Conservation (phyloP, 1,140 invertebrate genomes). For the Notospermus geniculatus region DNA sequence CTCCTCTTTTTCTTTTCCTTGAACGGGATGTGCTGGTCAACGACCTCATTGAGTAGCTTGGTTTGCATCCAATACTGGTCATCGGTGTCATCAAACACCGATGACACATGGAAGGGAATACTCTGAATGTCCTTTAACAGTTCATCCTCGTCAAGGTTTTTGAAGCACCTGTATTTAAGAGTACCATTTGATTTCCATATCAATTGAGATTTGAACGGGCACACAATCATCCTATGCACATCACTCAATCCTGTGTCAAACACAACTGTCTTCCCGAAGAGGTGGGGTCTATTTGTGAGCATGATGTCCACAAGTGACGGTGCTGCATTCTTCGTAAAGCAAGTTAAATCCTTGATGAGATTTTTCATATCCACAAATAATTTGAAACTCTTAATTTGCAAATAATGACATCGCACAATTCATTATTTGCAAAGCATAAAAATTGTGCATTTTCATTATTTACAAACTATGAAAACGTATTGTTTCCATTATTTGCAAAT, state of each 20-base stretch:
- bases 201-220: neutral
- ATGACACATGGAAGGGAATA: neutral
- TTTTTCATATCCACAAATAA: no score
- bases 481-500: no score
- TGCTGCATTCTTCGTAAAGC: neutral
- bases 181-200: neutral
- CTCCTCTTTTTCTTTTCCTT: slow-evolving; percentile 10
- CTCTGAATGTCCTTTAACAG: neutral
- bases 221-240: neutral
- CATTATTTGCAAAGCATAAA: no score
- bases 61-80: slow-evolving; percentile 10
- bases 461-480: no score
- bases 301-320: neutral
- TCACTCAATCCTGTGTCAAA: slow-evolving; percentile 10
- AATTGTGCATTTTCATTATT: no score
- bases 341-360: slow-evolving; percentile 1
- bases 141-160: slow-evolving; percentile 2
- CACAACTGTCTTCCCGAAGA: neutral
- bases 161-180: slow-evolving; percentile 1
- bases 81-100: neutral
- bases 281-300: neutral
- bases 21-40: slow-evolving; percentile 18
- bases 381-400: no score
- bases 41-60: slow-evolving; percentile 11
- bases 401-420: no score